These are phyloP conservation scores for Drosophila auraria DNA, from an alignment of 1,140 invertebrate genomes.

Conservation along the genomic window DNA sequence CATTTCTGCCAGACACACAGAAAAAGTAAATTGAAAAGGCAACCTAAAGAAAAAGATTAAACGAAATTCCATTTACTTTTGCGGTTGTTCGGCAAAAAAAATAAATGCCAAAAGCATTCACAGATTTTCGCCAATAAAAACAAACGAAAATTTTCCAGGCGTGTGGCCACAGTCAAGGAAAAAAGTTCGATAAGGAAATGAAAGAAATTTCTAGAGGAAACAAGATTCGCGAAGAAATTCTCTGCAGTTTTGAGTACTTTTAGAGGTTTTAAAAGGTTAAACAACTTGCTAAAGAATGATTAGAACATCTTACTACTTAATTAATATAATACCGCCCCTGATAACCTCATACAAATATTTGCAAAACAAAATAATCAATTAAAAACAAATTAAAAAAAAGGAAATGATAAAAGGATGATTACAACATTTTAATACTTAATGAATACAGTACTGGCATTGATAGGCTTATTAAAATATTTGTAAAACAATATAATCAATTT, in stretches of 20 bases:
- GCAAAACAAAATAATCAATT: no score
- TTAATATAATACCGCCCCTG: no score
- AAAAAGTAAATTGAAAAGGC: constrained; percentile 28
- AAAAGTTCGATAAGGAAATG: constrained; percentile 40
- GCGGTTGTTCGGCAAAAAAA: constrained; percentile 1
- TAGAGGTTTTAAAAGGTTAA: no score
- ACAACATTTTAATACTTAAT: not conserved
- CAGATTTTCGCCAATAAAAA: constrained; percentile 39
- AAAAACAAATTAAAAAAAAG: not conserved
- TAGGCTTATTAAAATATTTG: not conserved
- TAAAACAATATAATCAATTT: constrained; percentile 9
- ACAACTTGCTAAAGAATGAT: no score
- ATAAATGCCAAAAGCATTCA: constrained; percentile 25
- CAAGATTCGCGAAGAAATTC: not conserved
- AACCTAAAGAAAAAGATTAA: constrained; percentile 17
- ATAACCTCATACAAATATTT: no score
- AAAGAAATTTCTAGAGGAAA: not conserved
- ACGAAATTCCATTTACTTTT: constrained; percentile 36
- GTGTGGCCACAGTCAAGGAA: constrained; percentile 18
- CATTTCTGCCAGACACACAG: constrained; percentile 35
- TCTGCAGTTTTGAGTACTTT: no score
- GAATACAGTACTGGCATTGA: not conserved
- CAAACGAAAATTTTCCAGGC: constrained; percentile 55
- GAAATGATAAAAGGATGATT: no score
- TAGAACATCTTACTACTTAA: no score